Conservation (phyloP, 2,797 vertebrate genomes). For the Molossus molossus region DNA sequence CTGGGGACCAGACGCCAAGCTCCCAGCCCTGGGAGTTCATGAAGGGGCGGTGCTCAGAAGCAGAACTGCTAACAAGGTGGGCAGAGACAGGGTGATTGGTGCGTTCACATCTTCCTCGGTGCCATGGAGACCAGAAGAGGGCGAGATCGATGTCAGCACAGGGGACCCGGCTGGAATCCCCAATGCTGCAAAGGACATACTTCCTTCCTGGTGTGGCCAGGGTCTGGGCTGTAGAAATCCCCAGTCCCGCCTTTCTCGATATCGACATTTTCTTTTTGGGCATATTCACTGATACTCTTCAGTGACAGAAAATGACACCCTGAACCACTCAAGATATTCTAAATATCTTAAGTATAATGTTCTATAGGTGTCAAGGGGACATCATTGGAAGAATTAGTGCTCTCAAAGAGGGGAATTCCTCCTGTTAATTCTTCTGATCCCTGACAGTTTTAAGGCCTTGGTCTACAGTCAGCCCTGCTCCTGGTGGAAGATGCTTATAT, state of each 20-base stretch:
- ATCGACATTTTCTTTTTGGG: background rate
- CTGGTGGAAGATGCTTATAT: background rate
- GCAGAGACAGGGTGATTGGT: accelerated
- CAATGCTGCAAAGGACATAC: accelerated
- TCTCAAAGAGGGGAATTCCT: slow-evolving; percentile 26
- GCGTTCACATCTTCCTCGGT: background rate
- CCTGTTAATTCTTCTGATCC: background rate
- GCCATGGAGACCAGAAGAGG: slow-evolving; percentile 19
- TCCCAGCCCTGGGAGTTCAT: background rate
- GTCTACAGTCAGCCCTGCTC: background rate
- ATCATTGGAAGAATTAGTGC: background rate
- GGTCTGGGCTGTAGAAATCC: background rate
- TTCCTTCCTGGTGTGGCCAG: background rate
- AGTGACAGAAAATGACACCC: background rate
- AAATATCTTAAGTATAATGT: background rate
- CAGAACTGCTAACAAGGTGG: accelerated
- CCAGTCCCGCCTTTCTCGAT: background rate
- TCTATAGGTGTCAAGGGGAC: background rate
- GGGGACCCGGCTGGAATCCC: background rate
- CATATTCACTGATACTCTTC: background rate
- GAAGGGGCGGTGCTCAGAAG: accelerated
- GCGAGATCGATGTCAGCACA: background rate
- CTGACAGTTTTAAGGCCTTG: background rate
- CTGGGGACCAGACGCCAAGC: accelerated
- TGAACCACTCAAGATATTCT: background rate